Evolutionary conservation across 2,113 vertebrate genomes (phyloP), one percentile per base, ranked within the genome.

Genomic region (Narcine bancroftii): DNA sequence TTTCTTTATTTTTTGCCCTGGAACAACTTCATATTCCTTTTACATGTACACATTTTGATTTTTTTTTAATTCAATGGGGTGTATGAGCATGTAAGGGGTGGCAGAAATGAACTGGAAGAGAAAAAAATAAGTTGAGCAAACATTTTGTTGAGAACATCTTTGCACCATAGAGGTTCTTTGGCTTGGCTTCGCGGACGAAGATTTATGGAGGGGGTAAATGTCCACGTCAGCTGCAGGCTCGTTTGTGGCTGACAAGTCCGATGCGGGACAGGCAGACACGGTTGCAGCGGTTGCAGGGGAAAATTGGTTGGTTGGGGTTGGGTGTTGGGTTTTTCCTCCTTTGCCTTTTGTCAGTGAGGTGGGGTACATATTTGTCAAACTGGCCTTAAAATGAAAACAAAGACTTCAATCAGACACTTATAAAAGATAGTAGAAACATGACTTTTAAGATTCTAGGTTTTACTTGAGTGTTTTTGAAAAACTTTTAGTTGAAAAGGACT

Each of bases 1-100:
- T 93, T 95, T 85, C 21, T 94, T n/a, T n/a, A n/a, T n/a, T 92
- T 94, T 87, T 94, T 96, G 94, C 96, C 95, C 95, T 94, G 95
- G 94, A 95, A 94, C 94, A 95, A 96, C 92, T 92, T 93, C 92
- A 91, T 91, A 91, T 91, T 69, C 42, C 69, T 69, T 91, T 91
- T 91, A 24, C 45, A 47, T 66, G 21, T 89, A 39, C 39, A 24
- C 36, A 69, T 91, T 91, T 39, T 6, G 66, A 69, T 89, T 33
- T 53, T 3, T 69, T 66, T 47, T 69, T n/a, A n/a, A n/a, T n/a
- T 91, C 26, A 42, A 19, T 45, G 65, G 24, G 87, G 75, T 9
- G 56, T 39, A 19, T 17, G 85, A 13, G 29, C 26, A 75, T 75
- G 29, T 36, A 24, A 77, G 36, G 73, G 36, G 39, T 42, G 42